Conservation (phyloP, 2,888 invertebrate species). For the Brenthis hecate region DNA sequence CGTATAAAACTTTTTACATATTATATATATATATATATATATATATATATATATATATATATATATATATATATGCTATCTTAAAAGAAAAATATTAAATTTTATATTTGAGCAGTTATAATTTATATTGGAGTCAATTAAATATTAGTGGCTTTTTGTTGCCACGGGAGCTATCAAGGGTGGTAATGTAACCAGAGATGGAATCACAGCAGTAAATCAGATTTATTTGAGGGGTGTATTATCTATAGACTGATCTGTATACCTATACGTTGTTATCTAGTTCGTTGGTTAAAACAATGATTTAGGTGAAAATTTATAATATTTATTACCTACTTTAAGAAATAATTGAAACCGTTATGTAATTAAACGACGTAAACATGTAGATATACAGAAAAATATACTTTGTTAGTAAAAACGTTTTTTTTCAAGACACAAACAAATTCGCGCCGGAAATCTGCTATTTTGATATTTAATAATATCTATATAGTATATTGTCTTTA, state of each 20-base stretch:
- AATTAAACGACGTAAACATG: no score
- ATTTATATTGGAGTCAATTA: slow-evolving; percentile 38
- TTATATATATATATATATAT: no score
- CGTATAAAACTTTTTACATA: not conserved
- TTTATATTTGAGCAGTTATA: slow-evolving; percentile 13
- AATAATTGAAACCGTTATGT: no score
- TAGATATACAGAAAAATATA: no score
- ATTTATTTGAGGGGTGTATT: slow-evolving; percentile 42
- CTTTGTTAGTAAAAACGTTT: no score
- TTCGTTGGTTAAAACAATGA: slow-evolving; percentile 5
- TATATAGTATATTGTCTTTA: no score
- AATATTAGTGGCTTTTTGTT: slow-evolving; percentile 36
- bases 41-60: no score
- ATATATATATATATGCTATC: no score
- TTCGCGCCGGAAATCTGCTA: no score
- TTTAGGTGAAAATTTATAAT: not conserved
- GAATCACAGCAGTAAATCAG: slow-evolving; percentile 51
- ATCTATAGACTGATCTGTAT: slow-evolving; percentile 41
- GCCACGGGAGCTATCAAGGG: slow-evolving; percentile 50
- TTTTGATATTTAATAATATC: no score
- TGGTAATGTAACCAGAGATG: slow-evolving; percentile 53
- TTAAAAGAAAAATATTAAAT: slow-evolving; percentile 1
- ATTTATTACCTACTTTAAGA: not conserved
- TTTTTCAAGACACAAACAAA: no score
- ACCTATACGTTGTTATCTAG: slow-evolving; percentile 21